Base-by-base conservation (phyloP, 1,140 invertebrate species). In the Calephelis virginiensis region DNA sequence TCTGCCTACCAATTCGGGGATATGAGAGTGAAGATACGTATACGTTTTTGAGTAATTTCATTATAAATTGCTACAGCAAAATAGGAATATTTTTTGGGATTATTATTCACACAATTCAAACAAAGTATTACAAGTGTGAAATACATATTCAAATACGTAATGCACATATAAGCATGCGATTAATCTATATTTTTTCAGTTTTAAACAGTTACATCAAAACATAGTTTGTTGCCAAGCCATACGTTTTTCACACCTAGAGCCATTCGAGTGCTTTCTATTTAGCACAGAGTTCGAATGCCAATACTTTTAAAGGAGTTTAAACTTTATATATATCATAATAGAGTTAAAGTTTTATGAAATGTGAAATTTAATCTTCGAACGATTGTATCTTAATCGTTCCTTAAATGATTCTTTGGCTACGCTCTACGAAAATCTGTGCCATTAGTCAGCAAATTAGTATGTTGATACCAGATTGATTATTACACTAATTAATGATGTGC, bases 381-480 rank as follows among this genome's bases (percentile, higher is more conserved):
- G 53, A 56, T 56, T 28, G 17, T 56, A 56, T 56, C 53, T 56
- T 56, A 56, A 56, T 56, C 28, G 53, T 56, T 37, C 53, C 53
- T 37, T 56, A 56, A 56, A 56, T 56, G 53, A 56, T 56, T 37
- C 10, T n/a, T 37, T 56, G 53, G 53, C 53, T 56, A 12, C 11
- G 53, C 14, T 11, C 12, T 37, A 56, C 17, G 17, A 53, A 53
- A 17, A 56, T 56, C 4, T 56, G 53, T 12, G 12, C 10, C 8
- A 56, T 56, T 56, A 37, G 10, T 56, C 28, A 37, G 53, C 28
- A 12, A 56, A 56, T 56, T 37, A 37, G 11, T 37, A 56, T 37
- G 53, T 56, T 37, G 8, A 12, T 56, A 56, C 7, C 7, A 53
- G 37, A 37, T 43, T 8, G 6, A 6, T 11, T 1, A 56, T 56